These are phyloP conservation scores for Virgularia gustaviana DNA, from an alignment of 92 coral and sea anemone species.

Conservation along the genomic window DNA sequence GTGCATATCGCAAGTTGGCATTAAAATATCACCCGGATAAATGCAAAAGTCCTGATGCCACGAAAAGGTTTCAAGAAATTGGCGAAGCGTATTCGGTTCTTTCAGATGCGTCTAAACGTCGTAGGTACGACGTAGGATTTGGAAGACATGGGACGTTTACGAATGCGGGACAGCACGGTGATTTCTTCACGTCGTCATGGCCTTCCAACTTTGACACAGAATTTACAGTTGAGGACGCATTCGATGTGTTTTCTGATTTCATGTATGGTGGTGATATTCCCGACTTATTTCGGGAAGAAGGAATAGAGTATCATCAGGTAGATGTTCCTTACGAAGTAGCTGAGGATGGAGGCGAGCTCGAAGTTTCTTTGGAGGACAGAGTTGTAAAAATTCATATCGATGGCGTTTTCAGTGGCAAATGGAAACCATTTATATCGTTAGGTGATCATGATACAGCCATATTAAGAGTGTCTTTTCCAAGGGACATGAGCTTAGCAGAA, in stretches of 20 bases:
- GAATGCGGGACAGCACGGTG: conserved; percentile 1
- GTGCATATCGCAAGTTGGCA: conserved; percentile 86
- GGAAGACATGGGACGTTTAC: conserved; percentile 4
- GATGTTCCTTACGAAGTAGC: conserved; percentile 33
- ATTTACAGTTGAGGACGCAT: conserved; percentile 34
- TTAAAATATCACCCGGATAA: conserved; percentile 91
- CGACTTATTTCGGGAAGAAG: conserved; percentile 22
- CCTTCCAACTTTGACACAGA: neutral
- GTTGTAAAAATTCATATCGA: conserved; percentile 2
- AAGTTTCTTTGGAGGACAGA: neutral
- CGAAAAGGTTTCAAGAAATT: conserved; percentile 85
- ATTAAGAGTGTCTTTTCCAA: conserved; percentile 14
- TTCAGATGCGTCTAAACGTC: conserved; percentile 77
- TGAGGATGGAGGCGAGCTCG: conserved; percentile 3
- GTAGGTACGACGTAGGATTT: conserved; percentile 14
- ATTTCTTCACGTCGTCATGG: conserved; percentile 14
- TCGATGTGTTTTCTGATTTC: conserved; percentile 29
- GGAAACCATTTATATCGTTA: conserved; percentile 27
- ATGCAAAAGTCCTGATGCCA: conserved; percentile 84
- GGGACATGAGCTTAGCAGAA: conserved; percentile 27
- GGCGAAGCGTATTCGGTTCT: conserved; percentile 94
- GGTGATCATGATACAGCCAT: conserved; percentile 12
- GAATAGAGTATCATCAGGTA: conserved; percentile 16
- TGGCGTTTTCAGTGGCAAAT: conserved; percentile 23
- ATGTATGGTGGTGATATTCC: conserved; percentile 39